Evolutionary conservation across 92 coral and sea anemone genomes (phyloP).

Genomic region (Virgularia gustaviana): DNA sequence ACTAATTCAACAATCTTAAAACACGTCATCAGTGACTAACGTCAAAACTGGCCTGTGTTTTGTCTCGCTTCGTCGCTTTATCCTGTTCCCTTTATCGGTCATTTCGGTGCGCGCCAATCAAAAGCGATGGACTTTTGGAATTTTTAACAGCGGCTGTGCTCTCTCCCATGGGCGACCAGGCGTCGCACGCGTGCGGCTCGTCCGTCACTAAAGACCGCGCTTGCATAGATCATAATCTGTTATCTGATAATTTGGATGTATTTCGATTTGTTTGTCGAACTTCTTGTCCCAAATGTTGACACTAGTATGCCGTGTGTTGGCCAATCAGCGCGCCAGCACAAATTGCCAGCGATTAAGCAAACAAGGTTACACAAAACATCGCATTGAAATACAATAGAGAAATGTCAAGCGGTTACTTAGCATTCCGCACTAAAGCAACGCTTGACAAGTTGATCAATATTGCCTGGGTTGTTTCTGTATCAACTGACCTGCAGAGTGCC

Average conservation of each 20-base stretch:
- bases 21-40: slow-evolving; percentile 7
- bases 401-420: slow-evolving; percentile 39
- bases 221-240: slow-evolving; percentile 40
- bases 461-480: slow-evolving; percentile 30
- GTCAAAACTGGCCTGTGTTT: not conserved
- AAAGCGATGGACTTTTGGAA: not conserved
- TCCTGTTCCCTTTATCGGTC: no score
- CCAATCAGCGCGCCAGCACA: slow-evolving; percentile 24
- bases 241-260: slow-evolving; percentile 41
- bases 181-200: slow-evolving; percentile 16
- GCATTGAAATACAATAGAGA: slow-evolving; percentile 10
- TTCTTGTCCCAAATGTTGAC: slow-evolving; percentile 37
- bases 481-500: not conserved
- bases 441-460: slow-evolving; percentile 33
- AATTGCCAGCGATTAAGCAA: slow-evolving; percentile 27
- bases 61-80: no score
- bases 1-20: slow-evolving; percentile 1
- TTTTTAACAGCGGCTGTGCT: slow-evolving; percentile 3
- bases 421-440: slow-evolving; percentile 21
- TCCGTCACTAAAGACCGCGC: no score
- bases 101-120: not conserved
- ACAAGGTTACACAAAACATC: slow-evolving; percentile 26
- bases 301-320: not conserved
- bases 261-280: slow-evolving; percentile 2
- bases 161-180: slow-evolving; percentile 22